phyloP scores from a whole-genome alignment of 2,113 vertebrate species.

The Marcusenius ussheri region DNA sequence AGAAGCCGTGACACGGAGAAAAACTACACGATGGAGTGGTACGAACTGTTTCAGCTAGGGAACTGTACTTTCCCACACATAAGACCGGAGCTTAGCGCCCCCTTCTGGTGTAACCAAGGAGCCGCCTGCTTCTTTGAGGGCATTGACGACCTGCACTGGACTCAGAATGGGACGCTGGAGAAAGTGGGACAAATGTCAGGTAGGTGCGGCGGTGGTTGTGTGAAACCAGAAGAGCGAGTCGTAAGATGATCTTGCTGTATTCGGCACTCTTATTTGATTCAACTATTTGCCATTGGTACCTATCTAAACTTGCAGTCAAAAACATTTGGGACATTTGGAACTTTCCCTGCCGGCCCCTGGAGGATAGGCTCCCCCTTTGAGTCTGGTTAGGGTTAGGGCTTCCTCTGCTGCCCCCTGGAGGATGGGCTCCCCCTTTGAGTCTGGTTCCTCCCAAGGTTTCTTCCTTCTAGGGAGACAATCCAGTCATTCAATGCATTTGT shows the following conservation, averaged over 20 bases:
- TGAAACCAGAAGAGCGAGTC: background rate
- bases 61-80: slow-evolving; percentile 96
- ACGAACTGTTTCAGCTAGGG: slow-evolving; percentile 93
- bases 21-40: slow-evolving; percentile 97
- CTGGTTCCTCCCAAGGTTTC: no score
- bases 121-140: slow-evolving; percentile 94
- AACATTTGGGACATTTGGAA: background rate
- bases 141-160: slow-evolving; percentile 89
- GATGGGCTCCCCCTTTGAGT: no score
- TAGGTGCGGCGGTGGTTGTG: slow-evolving; percentile 36
- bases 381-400: no score
- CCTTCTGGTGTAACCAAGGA: slow-evolving; percentile 98
- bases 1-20: slow-evolving; percentile 63
- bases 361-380: no score
- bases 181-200: slow-evolving; percentile 78
- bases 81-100: slow-evolving; percentile 60
- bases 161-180: slow-evolving; percentile 84
- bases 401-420: no score
- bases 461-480: background rate
- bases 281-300: background rate
- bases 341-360: no score
- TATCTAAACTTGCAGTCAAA: background rate
- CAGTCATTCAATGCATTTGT: background rate
- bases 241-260: background rate
- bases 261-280: background rate